Evolutionary conservation across 37 sponge, comb jelly and placozoan genomes (phyloP).

Genomic region (Diacarnus erythraeanus): DNA sequence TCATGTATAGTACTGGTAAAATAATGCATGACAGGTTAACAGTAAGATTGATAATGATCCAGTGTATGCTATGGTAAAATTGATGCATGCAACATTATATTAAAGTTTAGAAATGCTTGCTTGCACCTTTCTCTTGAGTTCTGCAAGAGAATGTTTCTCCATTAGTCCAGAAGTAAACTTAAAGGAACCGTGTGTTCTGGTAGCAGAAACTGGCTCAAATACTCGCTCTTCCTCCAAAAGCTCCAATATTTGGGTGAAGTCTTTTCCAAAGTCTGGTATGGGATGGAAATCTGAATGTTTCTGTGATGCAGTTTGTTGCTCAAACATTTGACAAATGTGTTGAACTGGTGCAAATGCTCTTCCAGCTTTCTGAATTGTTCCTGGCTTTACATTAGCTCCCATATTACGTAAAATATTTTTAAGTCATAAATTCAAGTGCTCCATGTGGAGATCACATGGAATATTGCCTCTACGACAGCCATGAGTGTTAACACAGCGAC

Average conservation of each 20-base stretch:
- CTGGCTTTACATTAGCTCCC: constrained; percentile 22
- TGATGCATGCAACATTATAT: neutral
- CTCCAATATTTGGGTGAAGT: neutral
- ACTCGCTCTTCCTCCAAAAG: constrained; percentile 15
- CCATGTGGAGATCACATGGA: constrained; percentile 30
- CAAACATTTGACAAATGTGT: constrained; percentile 13
- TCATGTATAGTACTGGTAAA: no score
- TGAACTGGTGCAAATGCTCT: constrained; percentile 18
- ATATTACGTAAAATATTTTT: constrained; percentile 11
- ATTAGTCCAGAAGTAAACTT: constrained; percentile 12
- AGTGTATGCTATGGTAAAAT: neutral
- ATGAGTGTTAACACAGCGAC: constrained; percentile 14
- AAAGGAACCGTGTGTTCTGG: constrained; percentile 9
- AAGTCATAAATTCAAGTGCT: constrained; percentile 18
- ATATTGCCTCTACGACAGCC: constrained; percentile 16
- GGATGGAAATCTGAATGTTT: constrained; percentile 16
- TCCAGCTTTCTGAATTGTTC: constrained; percentile 11
- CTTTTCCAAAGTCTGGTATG: constrained; percentile 12
- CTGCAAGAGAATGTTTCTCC: neutral
- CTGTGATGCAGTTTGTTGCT: neutral
- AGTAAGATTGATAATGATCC: no score
- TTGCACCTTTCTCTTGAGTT: constrained; percentile 10
- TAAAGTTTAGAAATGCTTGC: constrained; percentile 11
- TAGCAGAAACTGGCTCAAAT: neutral
- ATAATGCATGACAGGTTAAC: no score